Base-by-base conservation (phyloP, 2,888 invertebrate genomes). In the Pediacus dermestoides region DNA sequence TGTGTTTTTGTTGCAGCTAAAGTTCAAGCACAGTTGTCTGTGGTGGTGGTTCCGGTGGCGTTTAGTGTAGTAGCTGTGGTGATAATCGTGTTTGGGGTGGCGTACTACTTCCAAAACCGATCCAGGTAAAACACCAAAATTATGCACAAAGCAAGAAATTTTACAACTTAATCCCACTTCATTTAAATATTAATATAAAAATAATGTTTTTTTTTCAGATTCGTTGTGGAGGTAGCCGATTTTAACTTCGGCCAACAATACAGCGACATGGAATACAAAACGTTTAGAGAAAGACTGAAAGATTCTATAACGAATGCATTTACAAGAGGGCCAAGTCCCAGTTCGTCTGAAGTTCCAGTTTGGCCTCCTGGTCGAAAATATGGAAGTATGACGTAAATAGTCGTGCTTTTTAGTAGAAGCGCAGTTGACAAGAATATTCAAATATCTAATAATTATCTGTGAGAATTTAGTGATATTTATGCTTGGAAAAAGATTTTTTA, bases 231-330 rank as follows among this genome's bases (percentile, higher is more conserved):
- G 74, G 90, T 90, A 8, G 91, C 92, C 0, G 87, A 92, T 67
- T 92, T 92, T 60, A 88, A 92, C 66, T 92, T 92, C 63, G 88
- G 89, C 0, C 85, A 84, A 57, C 78, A 80, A 60, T 81, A 78
- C 51, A 78, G 82, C 9, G 87, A 89, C 51, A 75, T 88, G 70
- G 89, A 90, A 59, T 91, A 89, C 64, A 90, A 88, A 71, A 88
- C 90, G 10, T 91, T 92, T 64, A 75, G 76, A 33, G 89, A 90
- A 61, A 77, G 91, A 26, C 74, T 92, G 1, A 73, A 82, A 22
- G 90, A 90, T 51, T 87, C 89, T 26, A 77, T 91, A 59, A 70
- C 76, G 42, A 78, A 80, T 55, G 76, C 78, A 14, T 73, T 82
- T 43, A 64, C 63, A 3, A 52, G 67, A 40, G 64, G 60, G 3